Conservation (phyloP, 2,888 invertebrate species). For the Hydrotaea diabolus region DNA sequence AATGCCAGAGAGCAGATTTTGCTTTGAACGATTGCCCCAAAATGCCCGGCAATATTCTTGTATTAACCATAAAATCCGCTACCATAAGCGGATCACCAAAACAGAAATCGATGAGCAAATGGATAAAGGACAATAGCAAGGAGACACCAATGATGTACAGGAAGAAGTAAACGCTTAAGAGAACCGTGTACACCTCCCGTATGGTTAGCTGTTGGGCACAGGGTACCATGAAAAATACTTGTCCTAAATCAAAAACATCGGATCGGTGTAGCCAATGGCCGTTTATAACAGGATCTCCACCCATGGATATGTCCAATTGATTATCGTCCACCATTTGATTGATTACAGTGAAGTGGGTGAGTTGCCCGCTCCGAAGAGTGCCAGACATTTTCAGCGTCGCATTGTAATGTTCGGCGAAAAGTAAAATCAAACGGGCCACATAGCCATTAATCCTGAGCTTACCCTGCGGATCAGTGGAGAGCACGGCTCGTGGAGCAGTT, state of each 20-base stretch:
- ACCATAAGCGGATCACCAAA: not conserved
- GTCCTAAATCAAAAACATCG: not conserved
- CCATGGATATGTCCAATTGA: constrained; percentile 52
- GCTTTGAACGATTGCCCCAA: not conserved
- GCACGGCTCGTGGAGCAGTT: constrained; percentile 68
- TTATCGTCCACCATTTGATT: constrained; percentile 31
- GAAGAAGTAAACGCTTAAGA: constrained; percentile 20
- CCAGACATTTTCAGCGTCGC: constrained; percentile 60
- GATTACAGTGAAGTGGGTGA: not conserved
- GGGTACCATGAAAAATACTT: constrained; percentile 37
- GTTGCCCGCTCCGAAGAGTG: not conserved
- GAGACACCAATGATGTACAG: not conserved
- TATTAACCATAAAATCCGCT: not conserved
- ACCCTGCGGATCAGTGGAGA: constrained; percentile 57
- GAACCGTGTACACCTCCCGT: not conserved
- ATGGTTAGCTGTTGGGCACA: constrained; percentile 12
- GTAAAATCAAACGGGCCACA: constrained; percentile 61
- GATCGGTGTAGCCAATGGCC: not conserved
- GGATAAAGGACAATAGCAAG: not conserved
- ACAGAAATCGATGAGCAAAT: not conserved
- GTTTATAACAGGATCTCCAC: not conserved
- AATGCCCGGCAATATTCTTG: not conserved
- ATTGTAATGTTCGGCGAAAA: constrained; percentile 70
- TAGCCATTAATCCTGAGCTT: constrained; percentile 69
- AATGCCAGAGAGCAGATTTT: not conserved